Evolutionary conservation across 2,113 vertebrate species (phyloP).

Genomic region (Phrynocephalus versicolor): DNA sequence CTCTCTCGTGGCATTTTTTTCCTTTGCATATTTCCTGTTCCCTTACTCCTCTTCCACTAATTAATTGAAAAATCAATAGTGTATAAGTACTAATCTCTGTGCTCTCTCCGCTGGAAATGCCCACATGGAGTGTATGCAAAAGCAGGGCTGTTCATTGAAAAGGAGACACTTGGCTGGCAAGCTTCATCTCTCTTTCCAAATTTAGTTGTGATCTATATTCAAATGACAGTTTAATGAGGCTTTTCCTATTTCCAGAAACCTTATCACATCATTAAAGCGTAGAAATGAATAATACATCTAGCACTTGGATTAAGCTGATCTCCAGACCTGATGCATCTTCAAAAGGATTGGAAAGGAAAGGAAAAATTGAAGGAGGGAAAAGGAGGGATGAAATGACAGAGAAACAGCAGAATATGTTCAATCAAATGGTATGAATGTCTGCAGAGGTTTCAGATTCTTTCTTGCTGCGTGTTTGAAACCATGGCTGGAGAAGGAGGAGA

Average conservation of each 20-base stretch:
- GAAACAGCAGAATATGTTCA: neutral
- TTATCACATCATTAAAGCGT: constrained; percentile 81
- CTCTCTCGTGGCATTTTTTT: neutral
- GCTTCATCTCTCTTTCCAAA: constrained; percentile 66
- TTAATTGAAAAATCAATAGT: constrained; percentile 61
- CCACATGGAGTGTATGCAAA: constrained; percentile 22
- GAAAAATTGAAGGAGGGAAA: neutral
- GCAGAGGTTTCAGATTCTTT: constrained; percentile 1
- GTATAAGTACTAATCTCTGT: neutral
- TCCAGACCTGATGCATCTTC: constrained; percentile 74
- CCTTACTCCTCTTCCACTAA: neutral
- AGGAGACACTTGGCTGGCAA: constrained; percentile 44
- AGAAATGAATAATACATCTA: constrained; percentile 84
- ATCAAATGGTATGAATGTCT: constrained; percentile 25
- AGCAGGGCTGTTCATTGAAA: constrained; percentile 6
- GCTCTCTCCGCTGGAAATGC: constrained; percentile 46
- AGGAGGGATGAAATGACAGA: neutral
- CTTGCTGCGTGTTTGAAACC: neutral
- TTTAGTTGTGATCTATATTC: constrained; percentile 78
- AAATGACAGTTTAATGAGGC: constrained; percentile 83
- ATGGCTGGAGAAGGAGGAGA: too few species aligned
- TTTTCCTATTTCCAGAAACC: constrained; percentile 80
- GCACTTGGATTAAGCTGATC: constrained; percentile 75
- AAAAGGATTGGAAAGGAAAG: constrained; percentile 58
- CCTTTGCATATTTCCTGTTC: neutral